Evolutionary conservation across 2,888 invertebrate species (phyloP), one percentile per base, ranked within the genome.

Genomic region (Danaus chrysippus): DNA sequence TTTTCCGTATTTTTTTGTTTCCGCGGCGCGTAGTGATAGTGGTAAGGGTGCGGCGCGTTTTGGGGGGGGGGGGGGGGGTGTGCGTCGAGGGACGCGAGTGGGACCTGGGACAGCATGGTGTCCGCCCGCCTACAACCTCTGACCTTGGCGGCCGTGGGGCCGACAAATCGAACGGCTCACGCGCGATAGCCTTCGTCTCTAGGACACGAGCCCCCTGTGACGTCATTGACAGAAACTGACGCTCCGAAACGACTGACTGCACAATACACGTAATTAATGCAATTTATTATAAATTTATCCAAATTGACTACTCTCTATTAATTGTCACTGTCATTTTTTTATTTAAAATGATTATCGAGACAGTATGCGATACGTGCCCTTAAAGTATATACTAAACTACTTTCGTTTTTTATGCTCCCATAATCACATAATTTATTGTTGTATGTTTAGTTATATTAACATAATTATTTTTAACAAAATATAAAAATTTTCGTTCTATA

Each of bases 1-100:
- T 65, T 85, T 86, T n/a, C 12, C 89, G 78, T 10, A 81, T 70
- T 70, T 83, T n/a, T 84, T 44, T 78, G 72, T 75, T 87, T 91
- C 44, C 87, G 82, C 76, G 89, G 90, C 77, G 88, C 89, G 81
- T 91, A 90, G n/a, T n/a, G 66, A 90, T 84, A 23, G 88, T 86
- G 34, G 89, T 85, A 58, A 91, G 83, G 43, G 88, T 88, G 83
- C 90, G 89, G 83, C 90, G 89, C 73, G 82, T 83, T 75, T 81
- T 84, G n/a, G n/a, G n/a, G n/a, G n/a, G n/a, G n/a, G n/a, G n/a
- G n/a, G n/a, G n/a, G n/a, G n/a, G n/a, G n/a, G 78, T 74, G 79
- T 70, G 83, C 77, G 74, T 87, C 86, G 67, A 85, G 83, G 59
- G 87, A 83, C 65, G 86, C 85, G 72, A 88, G 87, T 77, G 87